Conservation (phyloP, 2,113 vertebrate species). For the Bothrops jararaca region DNA sequence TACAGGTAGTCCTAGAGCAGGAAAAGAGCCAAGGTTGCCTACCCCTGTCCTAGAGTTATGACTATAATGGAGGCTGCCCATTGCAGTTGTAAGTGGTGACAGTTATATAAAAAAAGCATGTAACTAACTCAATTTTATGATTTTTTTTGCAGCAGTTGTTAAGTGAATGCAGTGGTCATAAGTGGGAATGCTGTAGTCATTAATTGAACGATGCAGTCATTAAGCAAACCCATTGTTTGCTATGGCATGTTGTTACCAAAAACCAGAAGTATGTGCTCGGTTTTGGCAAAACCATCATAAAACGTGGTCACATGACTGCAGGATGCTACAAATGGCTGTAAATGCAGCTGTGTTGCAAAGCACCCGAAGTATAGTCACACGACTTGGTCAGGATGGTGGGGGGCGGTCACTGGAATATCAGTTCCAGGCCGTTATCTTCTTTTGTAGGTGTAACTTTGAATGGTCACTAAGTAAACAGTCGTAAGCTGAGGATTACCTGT, state of each 20-base stretch:
- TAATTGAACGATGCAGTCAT: background rate
- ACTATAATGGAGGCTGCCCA: background rate
- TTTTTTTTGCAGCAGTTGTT: background rate
- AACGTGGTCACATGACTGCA: background rate
- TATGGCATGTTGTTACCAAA: background rate
- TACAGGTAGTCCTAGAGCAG: background rate
- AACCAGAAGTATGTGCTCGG: background rate
- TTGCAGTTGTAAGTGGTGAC: background rate
- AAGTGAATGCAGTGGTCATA: background rate
- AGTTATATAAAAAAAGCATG: background rate
- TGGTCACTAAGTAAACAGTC: background rate
- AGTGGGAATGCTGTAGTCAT: background rate
- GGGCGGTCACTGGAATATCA: background rate
- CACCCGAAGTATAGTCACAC: background rate
- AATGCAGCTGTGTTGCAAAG: background rate
- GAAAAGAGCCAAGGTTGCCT: too few species aligned
- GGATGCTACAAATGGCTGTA: background rate
- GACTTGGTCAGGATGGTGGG: background rate
- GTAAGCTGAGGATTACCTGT: background rate
- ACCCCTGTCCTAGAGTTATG: background rate
- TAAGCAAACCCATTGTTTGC: background rate
- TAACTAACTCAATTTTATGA: background rate
- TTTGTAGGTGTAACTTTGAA: background rate
- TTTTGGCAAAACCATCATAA: background rate
- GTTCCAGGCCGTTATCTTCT: background rate